These are phyloP conservation scores for Lysandra bellargus DNA, from an alignment of 2,888 invertebrate genomes.

Conservation along the genomic window DNA sequence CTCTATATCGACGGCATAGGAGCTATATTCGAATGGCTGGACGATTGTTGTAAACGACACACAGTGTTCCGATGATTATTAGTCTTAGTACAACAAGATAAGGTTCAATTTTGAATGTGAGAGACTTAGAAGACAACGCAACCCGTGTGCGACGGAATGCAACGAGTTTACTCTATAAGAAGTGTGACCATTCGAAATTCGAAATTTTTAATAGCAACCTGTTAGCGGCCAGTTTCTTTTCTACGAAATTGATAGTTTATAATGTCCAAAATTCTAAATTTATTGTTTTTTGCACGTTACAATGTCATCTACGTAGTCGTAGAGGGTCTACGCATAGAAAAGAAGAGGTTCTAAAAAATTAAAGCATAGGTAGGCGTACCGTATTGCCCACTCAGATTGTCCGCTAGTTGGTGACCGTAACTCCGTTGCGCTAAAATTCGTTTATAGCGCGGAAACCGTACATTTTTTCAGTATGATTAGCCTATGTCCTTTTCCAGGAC, in stretches of 20 bases:
- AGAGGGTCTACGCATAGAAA: too few species aligned
- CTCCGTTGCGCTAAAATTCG: too few species aligned
- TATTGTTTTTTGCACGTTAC: neutral
- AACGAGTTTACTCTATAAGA: constrained; percentile 48
- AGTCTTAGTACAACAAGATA: neutral
- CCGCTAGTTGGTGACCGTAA: too few species aligned
- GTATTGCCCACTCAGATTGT: too few species aligned
- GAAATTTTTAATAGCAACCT: constrained; percentile 22
- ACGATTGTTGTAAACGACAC: neutral
- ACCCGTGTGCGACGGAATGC: constrained; percentile 73
- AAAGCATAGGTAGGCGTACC: too few species aligned
- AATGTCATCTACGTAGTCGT: too few species aligned
- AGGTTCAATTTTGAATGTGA: constrained; percentile 20
- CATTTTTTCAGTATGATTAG: too few species aligned
- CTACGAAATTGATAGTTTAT: neutral
- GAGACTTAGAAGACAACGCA: constrained; percentile 50
- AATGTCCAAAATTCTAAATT: neutral
- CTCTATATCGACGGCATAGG: neutral
- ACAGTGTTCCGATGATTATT: neutral
- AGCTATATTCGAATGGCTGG: neutral
- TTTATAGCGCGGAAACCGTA: too few species aligned
- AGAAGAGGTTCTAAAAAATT: too few species aligned
- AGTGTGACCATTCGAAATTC: constrained; percentile 28
- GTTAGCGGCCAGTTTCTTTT: constrained; percentile 9
- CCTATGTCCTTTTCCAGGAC: too few species aligned